These are phyloP conservation scores for Gallinago media DNA, from an alignment of 2,113 vertebrate species.

Conservation along the genomic window DNA sequence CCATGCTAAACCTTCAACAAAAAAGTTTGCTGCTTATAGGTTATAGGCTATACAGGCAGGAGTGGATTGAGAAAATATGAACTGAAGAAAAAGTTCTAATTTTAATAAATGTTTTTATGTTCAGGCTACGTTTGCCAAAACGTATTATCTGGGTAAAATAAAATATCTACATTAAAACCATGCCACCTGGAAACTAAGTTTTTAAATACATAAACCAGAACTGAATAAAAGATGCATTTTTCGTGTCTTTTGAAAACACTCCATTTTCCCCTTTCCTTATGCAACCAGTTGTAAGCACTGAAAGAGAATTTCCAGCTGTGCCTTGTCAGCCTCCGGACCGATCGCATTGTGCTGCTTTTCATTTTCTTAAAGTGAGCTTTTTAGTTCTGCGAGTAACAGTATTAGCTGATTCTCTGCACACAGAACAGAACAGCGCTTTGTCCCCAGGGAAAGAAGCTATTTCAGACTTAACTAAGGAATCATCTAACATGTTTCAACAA, in stretches of 20 bases:
- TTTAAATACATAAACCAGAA: conserved; percentile 31
- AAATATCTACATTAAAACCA: background rate
- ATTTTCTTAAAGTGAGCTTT: conserved; percentile 46
- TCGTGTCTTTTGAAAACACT: conserved; percentile 48
- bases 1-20: background rate
- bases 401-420: conserved; percentile 69
- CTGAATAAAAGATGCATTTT: conserved; percentile 40
- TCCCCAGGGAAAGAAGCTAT: conserved; percentile 74
- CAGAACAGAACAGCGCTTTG: conserved; percentile 64
- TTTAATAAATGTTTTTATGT: background rate
- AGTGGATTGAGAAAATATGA: background rate
- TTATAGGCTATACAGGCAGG: background rate
- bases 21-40: background rate
- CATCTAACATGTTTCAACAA: conserved; percentile 75
- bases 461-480: conserved; percentile 74
- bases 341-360: conserved; percentile 73
- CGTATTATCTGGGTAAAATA: background rate
- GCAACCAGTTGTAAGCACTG: background rate
- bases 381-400: conserved; percentile 55
- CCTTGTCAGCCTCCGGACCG: conserved; percentile 86
- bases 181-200: background rate
- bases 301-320: conserved; percentile 78
- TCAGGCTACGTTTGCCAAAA: background rate
- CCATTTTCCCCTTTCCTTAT: conserved; percentile 36
- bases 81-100: background rate